Conservation (phyloP, 2,888 invertebrate genomes). For the Metopia argyrocephala region DNA sequence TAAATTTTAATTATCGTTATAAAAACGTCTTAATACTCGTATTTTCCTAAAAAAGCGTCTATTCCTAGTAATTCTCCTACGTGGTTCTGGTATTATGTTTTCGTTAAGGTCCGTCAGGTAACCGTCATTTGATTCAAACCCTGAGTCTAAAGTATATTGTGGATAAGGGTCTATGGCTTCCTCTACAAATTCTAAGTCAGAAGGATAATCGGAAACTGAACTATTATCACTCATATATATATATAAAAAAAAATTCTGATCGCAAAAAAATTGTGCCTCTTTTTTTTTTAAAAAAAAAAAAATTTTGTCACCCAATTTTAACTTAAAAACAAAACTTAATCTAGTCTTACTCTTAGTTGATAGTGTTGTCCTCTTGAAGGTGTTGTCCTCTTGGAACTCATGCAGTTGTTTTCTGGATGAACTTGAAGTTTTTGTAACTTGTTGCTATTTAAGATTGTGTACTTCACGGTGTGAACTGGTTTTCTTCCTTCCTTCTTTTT, state of each 20-base stretch:
- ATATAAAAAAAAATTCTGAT: neutral
- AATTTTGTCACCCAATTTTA: too few relatives aligned
- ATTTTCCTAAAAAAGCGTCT: conserved; percentile 10
- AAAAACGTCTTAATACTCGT: too few relatives aligned
- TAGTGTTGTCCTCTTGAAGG: neutral
- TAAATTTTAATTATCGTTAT: neutral
- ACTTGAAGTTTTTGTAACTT: neutral
- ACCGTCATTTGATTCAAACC: conserved; percentile 9
- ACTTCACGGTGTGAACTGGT: conserved; percentile 3
- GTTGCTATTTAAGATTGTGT: conserved; percentile 1
- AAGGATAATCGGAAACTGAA: conserved; percentile 22
- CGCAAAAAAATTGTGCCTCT: neutral
- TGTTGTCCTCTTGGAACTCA: conserved; percentile 1
- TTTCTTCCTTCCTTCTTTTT: neutral
- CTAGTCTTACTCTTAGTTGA: conserved; percentile 17
- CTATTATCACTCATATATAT: conserved; percentile 8
- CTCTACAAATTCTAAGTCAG: conserved; percentile 28
- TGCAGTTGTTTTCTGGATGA: conserved; percentile 2
- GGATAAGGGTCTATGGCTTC: conserved; percentile 6
- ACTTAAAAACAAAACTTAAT: neutral
- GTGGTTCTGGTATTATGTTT: too few relatives aligned
- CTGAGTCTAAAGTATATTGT: conserved; percentile 20
- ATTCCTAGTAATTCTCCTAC: conserved; percentile 13
- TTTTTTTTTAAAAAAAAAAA: too few relatives aligned
- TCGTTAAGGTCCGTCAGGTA: too few relatives aligned